phyloP scores from a whole-genome alignment of 2,797 vertebrate genomes.

The Eospalax fontanierii region DNA sequence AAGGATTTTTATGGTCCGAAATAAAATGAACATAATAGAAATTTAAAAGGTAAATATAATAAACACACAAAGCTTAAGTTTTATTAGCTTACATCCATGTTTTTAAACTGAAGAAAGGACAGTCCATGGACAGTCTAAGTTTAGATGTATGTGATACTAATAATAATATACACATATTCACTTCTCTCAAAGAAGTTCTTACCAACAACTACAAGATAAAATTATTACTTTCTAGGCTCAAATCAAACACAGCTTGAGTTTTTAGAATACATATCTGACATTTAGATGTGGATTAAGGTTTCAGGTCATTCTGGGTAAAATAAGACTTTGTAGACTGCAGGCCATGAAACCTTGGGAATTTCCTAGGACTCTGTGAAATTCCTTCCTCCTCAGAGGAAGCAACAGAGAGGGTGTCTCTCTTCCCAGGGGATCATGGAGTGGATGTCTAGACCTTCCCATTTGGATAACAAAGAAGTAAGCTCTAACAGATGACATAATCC shows the following conservation, averaged over 20 bases:
- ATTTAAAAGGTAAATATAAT: conserved; percentile 83
- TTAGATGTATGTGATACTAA: conserved; percentile 78
- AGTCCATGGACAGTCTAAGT: conserved; percentile 81
- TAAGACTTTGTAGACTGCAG: conserved; percentile 62
- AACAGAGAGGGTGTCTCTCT: background rate
- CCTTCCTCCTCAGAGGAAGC: conserved; percentile 63
- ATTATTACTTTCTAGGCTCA: conserved; percentile 74
- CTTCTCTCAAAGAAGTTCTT: conserved; percentile 75
- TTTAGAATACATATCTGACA: conserved; percentile 59
- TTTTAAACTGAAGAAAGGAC: conserved; percentile 73
- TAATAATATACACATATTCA: conserved; percentile 60
- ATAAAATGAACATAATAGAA: conserved; percentile 81
- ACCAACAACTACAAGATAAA: conserved; percentile 76
- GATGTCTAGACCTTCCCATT: background rate
- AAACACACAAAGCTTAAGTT: conserved; percentile 78
- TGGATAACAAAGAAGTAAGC: conserved; percentile 33
- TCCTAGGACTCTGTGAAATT: conserved; percentile 30
- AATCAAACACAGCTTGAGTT: conserved; percentile 73
- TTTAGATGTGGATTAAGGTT: conserved; percentile 80
- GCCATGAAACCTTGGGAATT: conserved; percentile 63
- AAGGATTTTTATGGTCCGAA: conserved; percentile 80
- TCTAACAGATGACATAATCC: background rate
- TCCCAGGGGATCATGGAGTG: conserved; percentile 23
- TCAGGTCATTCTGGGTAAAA: conserved; percentile 56
- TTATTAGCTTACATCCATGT: conserved; percentile 82